A percentile compares a stretch with the other conserved stretches of the same genome.
Evolutionary conservation across 2,797 vertebrate genomes (phyloP).

Genomic region (Parambassis ranga): DNA sequence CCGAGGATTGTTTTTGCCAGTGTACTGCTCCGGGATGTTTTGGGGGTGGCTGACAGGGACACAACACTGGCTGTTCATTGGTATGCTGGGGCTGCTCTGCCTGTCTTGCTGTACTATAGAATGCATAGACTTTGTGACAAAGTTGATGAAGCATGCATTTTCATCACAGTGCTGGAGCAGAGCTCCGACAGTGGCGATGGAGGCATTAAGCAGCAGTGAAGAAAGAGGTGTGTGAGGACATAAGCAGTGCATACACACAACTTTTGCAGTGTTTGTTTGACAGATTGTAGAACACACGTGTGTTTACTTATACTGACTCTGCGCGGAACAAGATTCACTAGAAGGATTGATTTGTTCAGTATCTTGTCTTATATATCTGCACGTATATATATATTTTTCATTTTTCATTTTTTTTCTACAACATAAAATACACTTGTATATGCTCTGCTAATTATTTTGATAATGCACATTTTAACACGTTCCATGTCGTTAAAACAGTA

Average conservation of each 20-base stretch:
- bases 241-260: neutral
- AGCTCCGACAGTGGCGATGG: conserved; percentile 12
- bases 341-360: too few species aligned
- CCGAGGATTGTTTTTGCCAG: conserved; percentile 31
- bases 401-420: too few species aligned
- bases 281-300: neutral
- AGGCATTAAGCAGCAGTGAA: conserved; percentile 18
- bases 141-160: conserved; percentile 71
- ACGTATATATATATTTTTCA: too few species aligned
- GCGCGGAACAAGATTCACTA: neutral
- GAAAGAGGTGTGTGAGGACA: conserved; percentile 9
- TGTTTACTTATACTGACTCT: neutral
- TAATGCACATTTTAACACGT: too few species aligned
- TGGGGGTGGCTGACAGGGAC: conserved; percentile 38
- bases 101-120: conserved; percentile 54
- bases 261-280: conserved; percentile 3
- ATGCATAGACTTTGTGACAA: conserved; percentile 73
- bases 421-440: too few species aligned
- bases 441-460: too few species aligned
- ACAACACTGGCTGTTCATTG: conserved; percentile 35
- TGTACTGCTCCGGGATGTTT: conserved; percentile 27
- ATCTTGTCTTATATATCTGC: neutral
- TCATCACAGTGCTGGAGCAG: conserved; percentile 39
- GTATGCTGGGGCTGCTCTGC: conserved; percentile 35
- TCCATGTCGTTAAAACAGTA: too few species aligned